Evolutionary conservation across 2,113 vertebrate species (phyloP).

Genomic region (Mungos mungo): DNA sequence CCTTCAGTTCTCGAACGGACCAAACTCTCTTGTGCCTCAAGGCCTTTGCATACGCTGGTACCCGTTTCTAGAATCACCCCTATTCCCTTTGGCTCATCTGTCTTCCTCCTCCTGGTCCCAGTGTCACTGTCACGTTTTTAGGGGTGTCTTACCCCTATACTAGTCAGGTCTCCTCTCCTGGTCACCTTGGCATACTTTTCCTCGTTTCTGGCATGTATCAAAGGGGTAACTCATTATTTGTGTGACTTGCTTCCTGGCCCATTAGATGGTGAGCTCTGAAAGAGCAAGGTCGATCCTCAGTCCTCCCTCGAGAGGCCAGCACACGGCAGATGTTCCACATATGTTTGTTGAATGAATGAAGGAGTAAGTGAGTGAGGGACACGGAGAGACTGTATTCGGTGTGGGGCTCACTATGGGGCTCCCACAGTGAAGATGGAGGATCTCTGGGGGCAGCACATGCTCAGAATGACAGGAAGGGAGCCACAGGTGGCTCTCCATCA

Average conservation of each 20-base stretch:
- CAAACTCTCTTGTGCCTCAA: neutral
- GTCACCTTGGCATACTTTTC: neutral
- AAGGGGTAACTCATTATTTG: rapidly evolving
- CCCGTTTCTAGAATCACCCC: neutral
- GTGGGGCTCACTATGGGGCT: neutral
- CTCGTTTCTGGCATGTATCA: neutral
- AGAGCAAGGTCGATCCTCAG: neutral
- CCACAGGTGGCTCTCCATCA: neutral
- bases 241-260: neutral
- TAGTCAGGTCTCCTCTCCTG: neutral
- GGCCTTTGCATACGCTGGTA: neutral
- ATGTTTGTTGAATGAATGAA: neutral
- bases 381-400: neutral
- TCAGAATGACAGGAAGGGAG: neutral
- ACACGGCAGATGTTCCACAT: neutral
- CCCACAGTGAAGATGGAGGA: neutral
- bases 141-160: neutral
- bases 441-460: neutral
- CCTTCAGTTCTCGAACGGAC: neutral
- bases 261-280: neutral
- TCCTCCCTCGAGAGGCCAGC: neutral
- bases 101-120: neutral
- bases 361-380: neutral
- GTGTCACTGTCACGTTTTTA: neutral
- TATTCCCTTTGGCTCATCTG: neutral